Base-by-base conservation (phyloP, 2,797 vertebrate genomes). In the Epinephelus awoara region DNA sequence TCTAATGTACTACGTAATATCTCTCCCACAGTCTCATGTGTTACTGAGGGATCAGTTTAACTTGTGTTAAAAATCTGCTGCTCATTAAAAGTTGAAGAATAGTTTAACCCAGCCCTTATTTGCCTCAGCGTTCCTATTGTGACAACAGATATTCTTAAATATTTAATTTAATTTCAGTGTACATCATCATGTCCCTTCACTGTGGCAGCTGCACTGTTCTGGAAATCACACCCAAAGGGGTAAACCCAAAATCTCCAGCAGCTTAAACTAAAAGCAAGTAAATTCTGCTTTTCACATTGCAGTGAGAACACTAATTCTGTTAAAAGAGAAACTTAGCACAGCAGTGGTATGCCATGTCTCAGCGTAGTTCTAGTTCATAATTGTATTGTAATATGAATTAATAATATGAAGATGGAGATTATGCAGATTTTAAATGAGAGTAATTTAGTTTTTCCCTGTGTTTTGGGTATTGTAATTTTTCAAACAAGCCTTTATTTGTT, bases 101-200 rank as follows among this genome's bases (percentile, higher is more conserved):
- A 64, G 14, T 59, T 59, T 61, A 77, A 67, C 21, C 21, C 14
- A 55, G 25, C 14, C 9, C 19, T 46, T 51, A 42, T 67, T 82
- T 80, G 27, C 18, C 21, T 19, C 2, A 9, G 11, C 27, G 4
- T 46, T 64, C 18, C 13, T 55, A 42, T 64, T 69, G 44, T 56
- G 46, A 61, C 40, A 80, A 52, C 14, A 27, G 15, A 66, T 58
- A 19, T 58, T 57, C 40, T 62, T 59, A 59, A 74, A 79, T 34
- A 23, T 76, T 76, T 76, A 2, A 78, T 72, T 59, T 21, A 4
- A 47, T 63, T 23, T 67, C 50, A 56, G 23, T 65, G 44, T 19
- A 12, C 3, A 46, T 44, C 6, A 5, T 50, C 11, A 12, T 67
- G n/a, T 59, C 38, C 14, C 51, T 56, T 9, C 13, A 44, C 19